Evolutionary conservation across 2,888 invertebrate species (phyloP).

Genomic region (Deilephila porcellus): DNA sequence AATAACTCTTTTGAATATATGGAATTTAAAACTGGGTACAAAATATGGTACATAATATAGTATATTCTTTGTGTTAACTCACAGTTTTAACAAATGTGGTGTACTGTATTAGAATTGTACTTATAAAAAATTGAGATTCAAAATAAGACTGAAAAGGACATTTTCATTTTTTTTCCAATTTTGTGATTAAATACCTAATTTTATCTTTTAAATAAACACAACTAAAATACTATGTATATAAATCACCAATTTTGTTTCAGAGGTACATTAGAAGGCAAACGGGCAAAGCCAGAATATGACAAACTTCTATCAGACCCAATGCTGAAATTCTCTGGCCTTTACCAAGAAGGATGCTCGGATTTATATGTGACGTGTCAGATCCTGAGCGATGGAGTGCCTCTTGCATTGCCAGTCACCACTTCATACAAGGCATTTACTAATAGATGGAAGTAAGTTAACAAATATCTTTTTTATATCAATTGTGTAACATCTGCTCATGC

Average conservation of each 20-base stretch:
- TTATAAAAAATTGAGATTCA: too few species aligned
- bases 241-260: slow-evolving; percentile 72
- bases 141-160: too few species aligned
- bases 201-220: too few species aligned
- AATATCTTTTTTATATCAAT: background rate
- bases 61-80: too few species aligned
- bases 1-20: too few species aligned
- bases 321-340: slow-evolving; percentile 95
- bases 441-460: slow-evolving; percentile 92
- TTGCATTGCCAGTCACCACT: slow-evolving; percentile 94
- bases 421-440: slow-evolving; percentile 96
- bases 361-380: slow-evolving; percentile 95
- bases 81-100: too few species aligned
- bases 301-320: slow-evolving; percentile 94
- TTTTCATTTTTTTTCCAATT: too few species aligned
- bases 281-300: slow-evolving; percentile 94
- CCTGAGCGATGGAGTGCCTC: slow-evolving; percentile 90
- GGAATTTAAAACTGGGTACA: too few species aligned
- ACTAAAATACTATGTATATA: too few species aligned
- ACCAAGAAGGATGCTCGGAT: slow-evolving; percentile 93
- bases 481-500: background rate
- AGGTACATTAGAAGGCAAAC: slow-evolving; percentile 96
- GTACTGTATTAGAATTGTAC: too few species aligned
- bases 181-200: too few species aligned
- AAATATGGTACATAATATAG: too few species aligned